Conservation (phyloP, 2,888 invertebrate species). For the Eretmocerus hayati region DNA sequence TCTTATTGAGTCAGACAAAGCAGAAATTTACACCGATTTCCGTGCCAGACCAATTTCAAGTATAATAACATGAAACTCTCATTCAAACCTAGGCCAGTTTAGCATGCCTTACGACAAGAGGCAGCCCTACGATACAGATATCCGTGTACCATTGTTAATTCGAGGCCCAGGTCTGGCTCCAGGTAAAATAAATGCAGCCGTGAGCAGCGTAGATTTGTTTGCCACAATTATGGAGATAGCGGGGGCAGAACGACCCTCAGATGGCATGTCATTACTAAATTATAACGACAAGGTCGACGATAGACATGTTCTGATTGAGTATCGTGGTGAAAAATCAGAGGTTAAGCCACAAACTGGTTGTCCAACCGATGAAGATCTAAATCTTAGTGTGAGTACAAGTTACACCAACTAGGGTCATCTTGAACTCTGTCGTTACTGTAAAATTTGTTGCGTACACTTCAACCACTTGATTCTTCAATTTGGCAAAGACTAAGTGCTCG, state of each 20-base stretch:
- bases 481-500: too few relatives aligned
- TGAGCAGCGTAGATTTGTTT: constrained; percentile 74
- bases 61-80: constrained; percentile 1
- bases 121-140: constrained; percentile 85
- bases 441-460: too few relatives aligned
- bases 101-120: constrained; percentile 82
- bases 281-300: constrained; percentile 35
- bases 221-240: constrained; percentile 75
- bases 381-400: constrained; percentile 60
- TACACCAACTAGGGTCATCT: too few relatives aligned
- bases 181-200: constrained; percentile 50
- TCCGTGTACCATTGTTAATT: constrained; percentile 74
- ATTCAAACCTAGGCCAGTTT: constrained; percentile 70
- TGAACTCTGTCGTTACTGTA: too few relatives aligned
- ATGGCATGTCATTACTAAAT: constrained; percentile 33
- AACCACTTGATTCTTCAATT: too few relatives aligned
- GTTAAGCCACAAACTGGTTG: constrained; percentile 46
- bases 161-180: constrained; percentile 61
- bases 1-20: too few relatives aligned
- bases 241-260: constrained; percentile 49
- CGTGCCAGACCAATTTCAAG: too few relatives aligned
- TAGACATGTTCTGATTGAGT: constrained; percentile 68
- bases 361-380: constrained; percentile 55
- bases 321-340: constrained; percentile 63
- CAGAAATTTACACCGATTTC: too few relatives aligned